Evolutionary conservation across 23 tunicate genomes (phyloP).

Genomic region (Ascidia mentula): DNA sequence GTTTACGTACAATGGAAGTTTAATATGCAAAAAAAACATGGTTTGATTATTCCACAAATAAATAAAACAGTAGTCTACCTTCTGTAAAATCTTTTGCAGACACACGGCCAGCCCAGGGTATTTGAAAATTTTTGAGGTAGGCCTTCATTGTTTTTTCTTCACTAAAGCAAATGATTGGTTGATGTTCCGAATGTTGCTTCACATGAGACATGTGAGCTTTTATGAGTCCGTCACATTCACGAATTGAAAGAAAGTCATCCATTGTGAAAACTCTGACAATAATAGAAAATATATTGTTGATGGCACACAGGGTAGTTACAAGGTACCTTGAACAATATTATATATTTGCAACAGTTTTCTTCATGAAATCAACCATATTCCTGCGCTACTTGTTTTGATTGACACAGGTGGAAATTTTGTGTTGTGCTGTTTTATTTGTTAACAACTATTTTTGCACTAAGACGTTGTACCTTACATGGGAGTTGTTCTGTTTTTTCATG

Average conservation of each 20-base stretch:
- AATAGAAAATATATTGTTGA: not conserved
- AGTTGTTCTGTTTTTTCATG: slow-evolving; percentile 12
- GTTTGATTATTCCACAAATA: too few relatives aligned
- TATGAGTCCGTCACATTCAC: slow-evolving; percentile 72
- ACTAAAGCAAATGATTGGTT: slow-evolving; percentile 73
- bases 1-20: too few relatives aligned
- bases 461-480: slow-evolving; percentile 39
- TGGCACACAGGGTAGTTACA: not conserved
- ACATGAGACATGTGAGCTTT: slow-evolving; percentile 62
- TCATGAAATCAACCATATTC: not conserved
- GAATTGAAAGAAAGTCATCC: slow-evolving; percentile 57
- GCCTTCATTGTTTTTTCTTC: slow-evolving; percentile 41
- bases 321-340: not conserved
- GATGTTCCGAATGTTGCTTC: slow-evolving; percentile 17
- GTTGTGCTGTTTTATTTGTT: too few relatives aligned
- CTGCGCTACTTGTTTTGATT: too few relatives aligned
- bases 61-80: not conserved
- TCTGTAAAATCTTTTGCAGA: not conserved
- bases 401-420: too few relatives aligned
- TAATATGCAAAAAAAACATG: too few relatives aligned
- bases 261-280: slow-evolving; percentile 62
- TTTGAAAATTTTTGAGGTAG: slow-evolving; percentile 42
- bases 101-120: not conserved
- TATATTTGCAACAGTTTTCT: too few relatives aligned
- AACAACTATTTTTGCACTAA: too few relatives aligned